Evolutionary conservation across 1,140 invertebrate genomes (phyloP).

Genomic region (Drosophila repleta): DNA sequence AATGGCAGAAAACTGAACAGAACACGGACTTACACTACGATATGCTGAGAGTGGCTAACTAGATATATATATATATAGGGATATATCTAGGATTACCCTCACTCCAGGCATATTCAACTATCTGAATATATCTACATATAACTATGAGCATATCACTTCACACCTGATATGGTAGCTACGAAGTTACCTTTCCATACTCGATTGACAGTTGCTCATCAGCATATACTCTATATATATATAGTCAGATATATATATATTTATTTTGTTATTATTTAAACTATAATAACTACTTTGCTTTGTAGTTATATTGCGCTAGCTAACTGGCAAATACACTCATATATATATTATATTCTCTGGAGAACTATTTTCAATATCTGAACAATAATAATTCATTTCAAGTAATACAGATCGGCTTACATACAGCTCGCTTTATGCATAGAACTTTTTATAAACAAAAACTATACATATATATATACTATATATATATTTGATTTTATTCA

Average conservation of each 20-base stretch:
- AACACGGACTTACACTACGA: slow-evolving; percentile 1
- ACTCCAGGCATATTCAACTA: slow-evolving; percentile 8
- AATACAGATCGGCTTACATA: slow-evolving; percentile 3
- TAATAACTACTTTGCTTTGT: slow-evolving; percentile 1
- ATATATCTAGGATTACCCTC: too few species aligned
- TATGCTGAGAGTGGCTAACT: too few species aligned
- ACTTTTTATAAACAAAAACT: too few species aligned
- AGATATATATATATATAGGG: not conserved
- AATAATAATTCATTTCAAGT: not conserved
- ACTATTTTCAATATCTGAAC: not conserved
- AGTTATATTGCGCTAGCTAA: not conserved
- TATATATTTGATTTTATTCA: too few species aligned
- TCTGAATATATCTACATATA: slow-evolving; percentile 1
- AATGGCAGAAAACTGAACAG: not conserved
- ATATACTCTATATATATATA: too few species aligned
- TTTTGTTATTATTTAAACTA: too few species aligned
- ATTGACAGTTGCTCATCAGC: slow-evolving; percentile 15
- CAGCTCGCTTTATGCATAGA: not conserved
- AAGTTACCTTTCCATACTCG: slow-evolving; percentile 14
- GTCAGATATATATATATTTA: not conserved
- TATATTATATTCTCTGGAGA: not conserved
- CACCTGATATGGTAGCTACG: not conserved
- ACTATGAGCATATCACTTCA: slow-evolving; percentile 20
- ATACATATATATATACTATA: not conserved
- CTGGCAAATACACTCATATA: not conserved